These are phyloP conservation scores for Dolomedes plantarius DNA, from an alignment of 2,888 invertebrate species.

Conservation along the genomic window DNA sequence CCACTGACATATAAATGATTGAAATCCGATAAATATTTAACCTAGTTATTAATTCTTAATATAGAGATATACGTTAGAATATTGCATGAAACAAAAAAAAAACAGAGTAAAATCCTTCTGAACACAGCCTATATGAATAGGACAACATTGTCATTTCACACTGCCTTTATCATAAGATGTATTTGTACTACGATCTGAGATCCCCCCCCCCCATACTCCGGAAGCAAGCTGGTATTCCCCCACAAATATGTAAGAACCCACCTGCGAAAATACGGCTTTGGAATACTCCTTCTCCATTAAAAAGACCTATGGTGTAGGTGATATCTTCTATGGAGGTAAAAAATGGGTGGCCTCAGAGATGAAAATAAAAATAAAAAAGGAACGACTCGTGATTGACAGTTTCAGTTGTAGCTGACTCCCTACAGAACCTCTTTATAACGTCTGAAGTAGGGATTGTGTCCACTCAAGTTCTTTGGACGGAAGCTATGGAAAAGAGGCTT, in stretches of 20 bases:
- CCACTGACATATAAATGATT: too few relatives aligned
- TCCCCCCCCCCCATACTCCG: too few relatives aligned
- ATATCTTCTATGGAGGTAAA: not conserved
- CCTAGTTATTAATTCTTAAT: too few relatives aligned
- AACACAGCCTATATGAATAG: too few relatives aligned
- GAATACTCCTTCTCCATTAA: not conserved
- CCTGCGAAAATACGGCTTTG: not conserved
- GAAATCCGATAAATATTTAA: too few relatives aligned
- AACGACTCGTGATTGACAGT: not conserved
- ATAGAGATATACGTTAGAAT: too few relatives aligned
- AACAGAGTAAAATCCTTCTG: too few relatives aligned
- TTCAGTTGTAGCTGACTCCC: not conserved
- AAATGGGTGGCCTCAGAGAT: not conserved
- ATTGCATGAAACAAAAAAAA: too few relatives aligned
- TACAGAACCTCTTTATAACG: not conserved
- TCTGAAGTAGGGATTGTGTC: conserved; percentile 10
- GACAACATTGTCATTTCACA: too few relatives aligned
- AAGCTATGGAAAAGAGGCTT: not conserved
- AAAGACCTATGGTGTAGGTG: not conserved
- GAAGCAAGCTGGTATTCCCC: not conserved
- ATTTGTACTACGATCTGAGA: too few relatives aligned
- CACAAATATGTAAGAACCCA: not conserved
- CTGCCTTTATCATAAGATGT: too few relatives aligned
- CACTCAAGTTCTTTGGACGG: conserved; percentile 2
- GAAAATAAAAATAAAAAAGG: not conserved